Evolutionary conservation across 1,140 invertebrate species (phyloP).

Genomic region (Apocrypta bakeri): DNA sequence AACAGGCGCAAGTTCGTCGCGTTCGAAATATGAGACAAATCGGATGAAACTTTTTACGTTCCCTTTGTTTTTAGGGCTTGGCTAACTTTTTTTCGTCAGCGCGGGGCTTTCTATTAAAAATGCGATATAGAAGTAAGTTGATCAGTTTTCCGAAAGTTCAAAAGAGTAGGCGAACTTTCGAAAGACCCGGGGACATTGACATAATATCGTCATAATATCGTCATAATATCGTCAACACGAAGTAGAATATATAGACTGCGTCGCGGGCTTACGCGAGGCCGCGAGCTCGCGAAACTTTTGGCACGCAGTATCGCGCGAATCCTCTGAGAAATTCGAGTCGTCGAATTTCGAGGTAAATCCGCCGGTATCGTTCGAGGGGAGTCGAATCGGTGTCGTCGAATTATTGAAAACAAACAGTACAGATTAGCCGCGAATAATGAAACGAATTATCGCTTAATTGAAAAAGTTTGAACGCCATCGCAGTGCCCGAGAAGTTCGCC

Average conservation of each 20-base stretch:
- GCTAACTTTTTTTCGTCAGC: neutral
- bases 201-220: neutral
- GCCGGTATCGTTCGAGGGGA: too few relatives aligned
- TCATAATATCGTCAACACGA: neutral
- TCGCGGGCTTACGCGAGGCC: too few relatives aligned
- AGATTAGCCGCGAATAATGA: neutral
- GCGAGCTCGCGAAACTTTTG: too few relatives aligned
- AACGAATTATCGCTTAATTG: neutral
- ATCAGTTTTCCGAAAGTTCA: neutral
- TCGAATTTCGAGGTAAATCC: neutral
- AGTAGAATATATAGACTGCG: too few relatives aligned
- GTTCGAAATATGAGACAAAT: neutral
- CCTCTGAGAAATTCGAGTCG: neutral
- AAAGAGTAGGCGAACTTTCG: neutral
- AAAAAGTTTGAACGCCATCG: neutral
- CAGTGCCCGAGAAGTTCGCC: conserved; percentile 1
- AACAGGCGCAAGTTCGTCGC: neutral
- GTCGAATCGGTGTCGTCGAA: neutral
- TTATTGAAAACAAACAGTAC: neutral
- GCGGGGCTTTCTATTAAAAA: neutral
- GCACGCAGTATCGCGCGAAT: neutral
- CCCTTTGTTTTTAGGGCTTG: neutral
- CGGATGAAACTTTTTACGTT: neutral
- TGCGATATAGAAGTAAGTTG: neutral
- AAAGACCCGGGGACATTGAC: neutral